Evolutionary conservation across 2,797 vertebrate species (phyloP).

Genomic region (Lerista edwardsae): DNA sequence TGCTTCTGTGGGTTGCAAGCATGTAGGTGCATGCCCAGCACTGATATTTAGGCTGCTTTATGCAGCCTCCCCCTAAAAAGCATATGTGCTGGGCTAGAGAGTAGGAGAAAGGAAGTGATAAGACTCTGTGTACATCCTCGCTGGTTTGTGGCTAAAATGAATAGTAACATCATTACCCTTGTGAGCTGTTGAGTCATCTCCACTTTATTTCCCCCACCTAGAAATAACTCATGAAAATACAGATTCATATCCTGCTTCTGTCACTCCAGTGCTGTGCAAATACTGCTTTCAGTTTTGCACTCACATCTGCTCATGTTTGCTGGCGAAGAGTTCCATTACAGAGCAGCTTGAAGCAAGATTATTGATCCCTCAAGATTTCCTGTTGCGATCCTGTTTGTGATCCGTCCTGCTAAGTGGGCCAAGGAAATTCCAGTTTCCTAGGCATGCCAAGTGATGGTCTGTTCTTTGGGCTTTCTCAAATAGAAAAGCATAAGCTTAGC

Average conservation of each 20-base stretch:
- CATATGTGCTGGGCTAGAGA: not conserved
- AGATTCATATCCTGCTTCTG: not conserved
- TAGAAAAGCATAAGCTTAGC: not conserved
- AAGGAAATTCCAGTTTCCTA: not conserved
- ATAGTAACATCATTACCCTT: not conserved
- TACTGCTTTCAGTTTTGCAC: not conserved
- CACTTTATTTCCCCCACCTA: not conserved
- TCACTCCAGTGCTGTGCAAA: not conserved
- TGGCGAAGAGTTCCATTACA: not conserved
- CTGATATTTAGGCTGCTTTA: not conserved
- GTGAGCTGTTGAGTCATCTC: not conserved
- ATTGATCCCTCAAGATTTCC: not conserved
- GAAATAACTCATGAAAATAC: not conserved
- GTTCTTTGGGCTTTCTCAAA: not conserved
- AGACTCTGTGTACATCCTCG: conserved; percentile 2
- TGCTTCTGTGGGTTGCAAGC: not conserved
- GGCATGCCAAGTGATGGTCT: not conserved
- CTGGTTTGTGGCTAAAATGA: conserved; percentile 18
- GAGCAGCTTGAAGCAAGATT: not conserved
- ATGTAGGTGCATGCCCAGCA: not conserved
- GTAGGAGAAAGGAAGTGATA: not conserved
- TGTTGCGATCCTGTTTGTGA: not conserved
- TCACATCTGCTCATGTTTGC: not conserved
- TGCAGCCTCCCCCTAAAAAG: not conserved
- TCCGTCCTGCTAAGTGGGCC: not conserved